Evolutionary conservation across 2,113 vertebrate species (phyloP), one percentile per base, ranked within the genome.

Genomic region (Calonectris borealis): DNA sequence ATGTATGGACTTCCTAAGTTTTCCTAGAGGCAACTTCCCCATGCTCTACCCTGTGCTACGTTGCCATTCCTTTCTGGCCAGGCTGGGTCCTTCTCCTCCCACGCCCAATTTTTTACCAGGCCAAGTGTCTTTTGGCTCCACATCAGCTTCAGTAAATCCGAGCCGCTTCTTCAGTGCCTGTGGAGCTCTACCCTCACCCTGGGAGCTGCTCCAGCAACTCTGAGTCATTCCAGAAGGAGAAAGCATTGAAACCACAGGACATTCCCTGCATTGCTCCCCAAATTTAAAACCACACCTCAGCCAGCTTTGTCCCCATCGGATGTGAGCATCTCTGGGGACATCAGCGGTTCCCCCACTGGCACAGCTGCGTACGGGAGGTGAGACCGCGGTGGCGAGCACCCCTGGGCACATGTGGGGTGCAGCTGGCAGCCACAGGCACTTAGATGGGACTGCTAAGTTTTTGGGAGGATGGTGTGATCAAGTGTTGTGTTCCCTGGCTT

Each of bases 391-490:
- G 29, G 40, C 31, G 64, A 48, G 29, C 29, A 77, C 9, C 16
- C 6, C 7, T 2, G 2, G 44, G 61, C 17, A 24, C 4, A 8
- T 9, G 18, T 3, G 2, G 17, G 24, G 48, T 55, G 13, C 25
- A 78, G 13, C 29, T 71, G 36, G 13, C 20, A 52, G 38, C 24
- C 29, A 40, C 10, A 58, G 44, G 25, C 3, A 7, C 44, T 40
- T 64, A 17, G 20, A 57, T 21, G 13, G 78, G 34, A 46, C 31
- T 8, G 11, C 18, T 77, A 44, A 64, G 32, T 57, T 70, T 77
- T 60, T 0, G 1, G 58, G 32, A 79, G 17, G 14, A n/a, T 57
- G 40, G 36, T 16, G 26, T 71, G 49, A 49, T 21, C 2, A 3
- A 54, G 16, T 9, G 27, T 48, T 57, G 40, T 49, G n/a, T 55